Percentiles rank a stretch among this genome's conserved stretches.
phyloP scores from a whole-genome alignment of 2,797 vertebrate species.

The Oryzias dopingdopingensis region DNA sequence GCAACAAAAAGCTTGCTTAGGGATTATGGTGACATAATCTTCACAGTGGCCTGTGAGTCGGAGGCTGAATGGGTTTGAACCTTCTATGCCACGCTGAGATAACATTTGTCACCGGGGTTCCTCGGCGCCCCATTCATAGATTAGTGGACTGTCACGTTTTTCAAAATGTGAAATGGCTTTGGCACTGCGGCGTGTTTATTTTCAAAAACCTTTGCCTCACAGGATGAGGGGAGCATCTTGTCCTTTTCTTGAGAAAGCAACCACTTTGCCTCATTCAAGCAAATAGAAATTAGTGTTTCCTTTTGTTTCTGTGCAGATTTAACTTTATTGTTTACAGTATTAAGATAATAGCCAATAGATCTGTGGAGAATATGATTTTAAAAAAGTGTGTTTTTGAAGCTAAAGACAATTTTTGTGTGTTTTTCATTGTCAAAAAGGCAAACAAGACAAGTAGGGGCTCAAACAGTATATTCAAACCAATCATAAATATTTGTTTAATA shows the following conservation, averaged over 20 bases:
- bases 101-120: conserved; percentile 84
- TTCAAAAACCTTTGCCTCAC: conserved; percentile 70
- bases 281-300: conserved; percentile 50
- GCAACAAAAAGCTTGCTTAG: conserved; percentile 78
- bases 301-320: conserved; percentile 62
- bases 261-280: conserved; percentile 52
- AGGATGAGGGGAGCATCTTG: conserved; percentile 74
- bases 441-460: too few species aligned
- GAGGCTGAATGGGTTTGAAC: conserved; percentile 82
- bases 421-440: too few species aligned
- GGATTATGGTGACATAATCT: conserved; percentile 88
- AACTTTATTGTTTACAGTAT: conserved; percentile 1
- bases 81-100: conserved; percentile 83
- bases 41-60: conserved; percentile 78
- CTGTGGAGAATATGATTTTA: too few species aligned
- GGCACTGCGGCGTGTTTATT: conserved; percentile 81
- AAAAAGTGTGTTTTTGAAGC: too few species aligned
- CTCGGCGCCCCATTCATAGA: conserved; percentile 82
- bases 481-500: too few species aligned
- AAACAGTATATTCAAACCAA: too few species aligned
- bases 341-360: too few species aligned
- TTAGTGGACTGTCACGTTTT: conserved; percentile 81
- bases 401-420: too few species aligned
- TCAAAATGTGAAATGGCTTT: conserved; percentile 83
- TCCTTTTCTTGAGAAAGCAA: conserved; percentile 68